These are phyloP conservation scores for Apamea crenata DNA, from an alignment of 2,888 invertebrate genomes.

Conservation along the genomic window DNA sequence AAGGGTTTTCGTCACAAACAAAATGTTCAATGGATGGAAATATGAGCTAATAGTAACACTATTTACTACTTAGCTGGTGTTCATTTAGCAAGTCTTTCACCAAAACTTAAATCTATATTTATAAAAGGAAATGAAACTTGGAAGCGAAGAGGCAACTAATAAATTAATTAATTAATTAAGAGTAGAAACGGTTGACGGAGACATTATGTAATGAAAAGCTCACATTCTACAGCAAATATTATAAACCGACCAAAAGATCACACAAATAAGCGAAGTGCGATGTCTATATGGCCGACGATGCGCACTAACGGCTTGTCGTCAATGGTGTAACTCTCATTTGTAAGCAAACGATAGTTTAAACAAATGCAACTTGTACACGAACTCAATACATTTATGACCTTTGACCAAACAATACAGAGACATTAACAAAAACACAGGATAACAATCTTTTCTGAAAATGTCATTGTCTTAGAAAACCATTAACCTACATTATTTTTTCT, in stretches of 20 bases:
- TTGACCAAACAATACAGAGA: conserved; percentile 18
- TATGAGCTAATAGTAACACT: background rate
- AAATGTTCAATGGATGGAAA: background rate
- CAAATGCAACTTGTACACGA: conserved; percentile 29
- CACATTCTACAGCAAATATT: background rate
- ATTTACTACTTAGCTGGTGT: background rate
- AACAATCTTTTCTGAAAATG: conserved; percentile 19
- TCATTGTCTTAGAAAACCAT: conserved; percentile 15
- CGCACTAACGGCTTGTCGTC: background rate
- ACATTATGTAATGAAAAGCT: background rate
- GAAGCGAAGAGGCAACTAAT: background rate
- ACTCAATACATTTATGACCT: background rate
- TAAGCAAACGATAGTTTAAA: conserved; percentile 25
- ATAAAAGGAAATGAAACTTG: background rate
- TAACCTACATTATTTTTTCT: conserved; percentile 20
- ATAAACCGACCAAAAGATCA: background rate
- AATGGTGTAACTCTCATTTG: conserved; percentile 33
- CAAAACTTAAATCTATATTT: background rate
- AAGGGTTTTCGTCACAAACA: background rate
- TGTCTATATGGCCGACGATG: background rate
- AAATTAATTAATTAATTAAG: background rate
- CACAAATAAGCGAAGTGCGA: background rate
- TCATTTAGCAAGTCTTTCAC: background rate
- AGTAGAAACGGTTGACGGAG: background rate
- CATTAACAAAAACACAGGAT: background rate